Percentiles rank a stretch among this genome's conserved stretches.
Evolutionary conservation across 2,113 vertebrate genomes (phyloP).

Genomic region (Elephas maximus): DNA sequence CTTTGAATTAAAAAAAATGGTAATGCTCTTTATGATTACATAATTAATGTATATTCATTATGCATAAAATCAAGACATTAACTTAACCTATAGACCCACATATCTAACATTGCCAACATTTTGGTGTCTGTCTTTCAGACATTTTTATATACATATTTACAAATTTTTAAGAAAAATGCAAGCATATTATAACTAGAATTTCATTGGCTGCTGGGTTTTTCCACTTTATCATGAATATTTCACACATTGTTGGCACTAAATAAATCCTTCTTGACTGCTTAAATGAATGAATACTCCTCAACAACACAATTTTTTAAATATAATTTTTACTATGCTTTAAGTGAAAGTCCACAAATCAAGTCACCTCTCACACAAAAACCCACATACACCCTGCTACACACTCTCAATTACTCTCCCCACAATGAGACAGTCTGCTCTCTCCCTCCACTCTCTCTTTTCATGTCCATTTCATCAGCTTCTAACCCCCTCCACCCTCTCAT

Average conservation of each 20-base stretch:
- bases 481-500: too few relatives aligned
- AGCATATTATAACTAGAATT: background rate
- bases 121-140: background rate
- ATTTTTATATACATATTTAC: background rate
- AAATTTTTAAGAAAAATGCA: background rate
- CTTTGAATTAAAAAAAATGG: background rate
- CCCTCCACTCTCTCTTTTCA: too few relatives aligned
- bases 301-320: background rate
- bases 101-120: background rate
- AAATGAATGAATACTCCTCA: background rate
- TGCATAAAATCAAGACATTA: background rate
- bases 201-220: background rate
- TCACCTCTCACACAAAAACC: too few relatives aligned
- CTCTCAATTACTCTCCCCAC: too few relatives aligned
- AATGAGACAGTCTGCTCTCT: too few relatives aligned
- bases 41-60: background rate
- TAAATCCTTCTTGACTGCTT: slow-evolving; percentile 11
- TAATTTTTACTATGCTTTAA: too few relatives aligned
- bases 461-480: too few relatives aligned
- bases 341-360: too few relatives aligned
- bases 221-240: background rate
- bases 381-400: too few relatives aligned
- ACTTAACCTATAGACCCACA: background rate
- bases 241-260: slow-evolving; percentile 13
- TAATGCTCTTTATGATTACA: background rate